Evolutionary conservation across 1,140 invertebrate genomes (phyloP).

Genomic region (Rhyzopertha dominica): DNA sequence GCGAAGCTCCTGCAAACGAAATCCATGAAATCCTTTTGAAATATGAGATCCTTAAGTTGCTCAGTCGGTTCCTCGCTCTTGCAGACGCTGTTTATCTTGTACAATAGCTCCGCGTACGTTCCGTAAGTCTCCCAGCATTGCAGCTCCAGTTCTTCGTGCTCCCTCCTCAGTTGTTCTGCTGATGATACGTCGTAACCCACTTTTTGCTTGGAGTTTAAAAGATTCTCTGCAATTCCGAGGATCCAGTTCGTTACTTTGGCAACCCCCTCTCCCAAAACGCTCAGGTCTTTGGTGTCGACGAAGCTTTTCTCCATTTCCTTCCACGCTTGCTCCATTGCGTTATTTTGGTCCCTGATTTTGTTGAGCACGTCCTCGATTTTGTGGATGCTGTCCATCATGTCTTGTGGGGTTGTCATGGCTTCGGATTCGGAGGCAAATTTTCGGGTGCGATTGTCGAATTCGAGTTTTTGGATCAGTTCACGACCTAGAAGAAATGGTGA

Average conservation of each 20-base stretch:
- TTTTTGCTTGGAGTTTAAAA: constrained; percentile 62
- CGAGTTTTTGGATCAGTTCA: constrained; percentile 40
- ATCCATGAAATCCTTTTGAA: constrained; percentile 72
- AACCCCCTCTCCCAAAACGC: constrained; percentile 58
- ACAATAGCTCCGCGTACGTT: constrained; percentile 68
- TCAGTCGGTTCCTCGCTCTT: constrained; percentile 47
- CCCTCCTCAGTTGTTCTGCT: constrained; percentile 63
- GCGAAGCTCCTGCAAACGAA: constrained; percentile 75
- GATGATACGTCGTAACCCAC: constrained; percentile 68
- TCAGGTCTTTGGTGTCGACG: constrained; percentile 56
- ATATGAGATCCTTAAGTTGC: constrained; percentile 53
- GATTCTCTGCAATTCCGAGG: constrained; percentile 64
- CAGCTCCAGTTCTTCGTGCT: constrained; percentile 71
- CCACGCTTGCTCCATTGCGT: constrained; percentile 58
- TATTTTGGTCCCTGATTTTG: constrained; percentile 56
- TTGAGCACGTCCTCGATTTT: constrained; percentile 54
- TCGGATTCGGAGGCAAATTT: constrained; percentile 42
- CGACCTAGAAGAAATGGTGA: constrained; percentile 25
- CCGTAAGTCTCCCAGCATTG: constrained; percentile 72
- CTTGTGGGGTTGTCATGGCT: constrained; percentile 51
- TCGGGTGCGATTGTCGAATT: constrained; percentile 40
- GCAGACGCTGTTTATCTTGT: constrained; percentile 58
- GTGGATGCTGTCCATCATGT: constrained; percentile 56
- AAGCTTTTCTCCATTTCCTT: constrained; percentile 55
- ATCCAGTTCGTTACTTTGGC: constrained; percentile 72